A percentile compares a stretch with the other conserved stretches of the same genome.
phyloP scores from a whole-genome alignment of 2,888 invertebrate species.

The Furcula furcula region DNA sequence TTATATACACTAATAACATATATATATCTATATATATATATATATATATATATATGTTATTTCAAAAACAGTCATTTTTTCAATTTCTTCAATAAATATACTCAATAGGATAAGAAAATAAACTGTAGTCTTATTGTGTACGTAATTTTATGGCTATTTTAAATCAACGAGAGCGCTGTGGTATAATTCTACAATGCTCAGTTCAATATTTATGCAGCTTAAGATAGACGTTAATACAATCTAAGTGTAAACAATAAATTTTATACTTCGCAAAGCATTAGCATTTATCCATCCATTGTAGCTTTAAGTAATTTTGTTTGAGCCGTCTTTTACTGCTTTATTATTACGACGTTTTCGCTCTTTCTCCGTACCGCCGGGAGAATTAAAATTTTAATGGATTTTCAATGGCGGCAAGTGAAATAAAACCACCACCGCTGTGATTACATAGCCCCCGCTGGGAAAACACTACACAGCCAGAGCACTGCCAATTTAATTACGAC shows the following conservation, averaged over 20 bases:
- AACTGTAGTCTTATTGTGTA: no score
- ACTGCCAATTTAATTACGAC: constrained; percentile 26
- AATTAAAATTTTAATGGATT: constrained; percentile 52
- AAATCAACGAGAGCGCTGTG: no score
- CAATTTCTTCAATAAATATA: no score
- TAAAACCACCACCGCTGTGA: constrained; percentile 40
- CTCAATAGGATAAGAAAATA: no score
- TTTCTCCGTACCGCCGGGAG: constrained; percentile 26
- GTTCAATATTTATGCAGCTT: no score
- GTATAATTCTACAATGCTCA: no score
- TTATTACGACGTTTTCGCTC: constrained; percentile 40
- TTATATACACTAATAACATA: no score
- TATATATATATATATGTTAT: no score
- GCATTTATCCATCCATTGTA: constrained; percentile 20
- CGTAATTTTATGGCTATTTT: no score
- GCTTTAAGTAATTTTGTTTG: constrained; percentile 32
- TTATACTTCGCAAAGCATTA: constrained; percentile 28
- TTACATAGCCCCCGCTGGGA: constrained; percentile 28
- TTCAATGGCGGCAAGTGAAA: constrained; percentile 49
- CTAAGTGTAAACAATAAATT: constrained; percentile 23
- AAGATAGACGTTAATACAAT: no score
- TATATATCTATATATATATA: no score
- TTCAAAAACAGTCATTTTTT: no score
- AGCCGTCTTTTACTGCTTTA: constrained; percentile 35
- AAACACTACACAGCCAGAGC: constrained; percentile 17